Evolutionary conservation across 2,113 vertebrate genomes (phyloP), one percentile per base, ranked within the genome.

Genomic region (Lucifuga dentata): DNA sequence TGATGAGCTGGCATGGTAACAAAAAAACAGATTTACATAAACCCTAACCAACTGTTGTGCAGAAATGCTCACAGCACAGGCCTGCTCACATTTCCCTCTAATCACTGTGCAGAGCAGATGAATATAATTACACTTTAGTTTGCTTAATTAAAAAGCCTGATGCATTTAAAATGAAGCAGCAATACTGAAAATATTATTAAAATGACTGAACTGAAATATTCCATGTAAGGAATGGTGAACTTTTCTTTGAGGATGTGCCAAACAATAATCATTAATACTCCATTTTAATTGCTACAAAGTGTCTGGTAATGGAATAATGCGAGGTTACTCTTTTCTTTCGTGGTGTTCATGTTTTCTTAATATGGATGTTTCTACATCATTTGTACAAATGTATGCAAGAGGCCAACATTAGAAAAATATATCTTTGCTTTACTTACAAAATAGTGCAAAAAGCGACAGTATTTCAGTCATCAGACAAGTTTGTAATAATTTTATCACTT

Each of bases 1-100:
- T 11, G 23, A 38, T 2, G 8, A 73, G 46, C 59, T 85, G 78
- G 87, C 76, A 66, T 1, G 0, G 63, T 62, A 67, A 66, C 73
- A 56, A 55, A 35, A n/a, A 63, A 63, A 55, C 68, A 68, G 67
- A 62, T 76, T 61, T 77, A 72, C 65, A 58, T 84, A 79, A 87
- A 73, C 74, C 69, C 69, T 67, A 12, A 83, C 74, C 81, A 88
- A 86, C 85, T 75, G 62, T 68, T 61, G 67, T 59, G 74, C 55
- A 74, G 46, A 73, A 50, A 69, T 68, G 43, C 59, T 66, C 49
- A 50, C 40, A 45, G 61, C 80, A 69, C 26, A 76, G 52, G 49
- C 46, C 53, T 65, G 68, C 43, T 23, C 32, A 79, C 45, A 68
- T 51, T 74, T 76, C 39, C 26, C 50, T 59, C 49, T 83, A 61